Evolutionary conservation across 2,113 vertebrate genomes (phyloP).

Genomic region (Varanus salvator): DNA sequence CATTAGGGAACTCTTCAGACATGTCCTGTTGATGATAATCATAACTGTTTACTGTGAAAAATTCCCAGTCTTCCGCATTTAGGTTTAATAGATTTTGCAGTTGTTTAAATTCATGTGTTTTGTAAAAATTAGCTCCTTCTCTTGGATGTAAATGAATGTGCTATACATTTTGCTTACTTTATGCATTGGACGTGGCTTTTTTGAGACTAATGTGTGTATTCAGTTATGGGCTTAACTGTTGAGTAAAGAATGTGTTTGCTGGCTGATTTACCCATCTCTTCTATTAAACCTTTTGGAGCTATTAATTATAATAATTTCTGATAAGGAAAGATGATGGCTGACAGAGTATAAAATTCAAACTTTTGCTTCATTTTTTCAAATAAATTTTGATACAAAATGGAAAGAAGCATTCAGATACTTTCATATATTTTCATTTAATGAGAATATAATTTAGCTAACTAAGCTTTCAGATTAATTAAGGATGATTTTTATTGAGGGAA

Average conservation of each 20-base stretch:
- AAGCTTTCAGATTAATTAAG: conserved; percentile 36
- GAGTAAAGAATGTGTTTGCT: conserved; percentile 20
- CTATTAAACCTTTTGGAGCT: conserved; percentile 38
- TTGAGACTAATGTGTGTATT: background rate
- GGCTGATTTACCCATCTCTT: conserved; percentile 41
- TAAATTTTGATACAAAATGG: conserved; percentile 34
- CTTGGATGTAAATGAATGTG: conserved; percentile 38
- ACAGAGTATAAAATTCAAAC: background rate
- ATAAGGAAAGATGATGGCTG: conserved; percentile 8
- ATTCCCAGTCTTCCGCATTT: conserved; percentile 56
- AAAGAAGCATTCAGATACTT: conserved; percentile 27
- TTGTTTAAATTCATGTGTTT: conserved; percentile 61
- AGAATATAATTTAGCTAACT: conserved; percentile 36
- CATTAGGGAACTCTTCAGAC: conserved; percentile 67
- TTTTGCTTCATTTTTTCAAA: conserved; percentile 11
- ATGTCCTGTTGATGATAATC: conserved; percentile 66
- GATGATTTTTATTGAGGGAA: conserved; percentile 25
- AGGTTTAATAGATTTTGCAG: conserved; percentile 66
- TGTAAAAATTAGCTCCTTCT: conserved; percentile 63
- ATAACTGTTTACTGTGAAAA: conserved; percentile 63
- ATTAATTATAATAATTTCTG: conserved; percentile 42
- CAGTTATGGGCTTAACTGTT: conserved; percentile 37
- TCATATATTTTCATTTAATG: conserved; percentile 20
- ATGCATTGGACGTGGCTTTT: background rate
- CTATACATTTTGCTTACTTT: conserved; percentile 42